Evolutionary conservation across 2,113 vertebrate species (phyloP).

Genomic region (Colaptes auratus): DNA sequence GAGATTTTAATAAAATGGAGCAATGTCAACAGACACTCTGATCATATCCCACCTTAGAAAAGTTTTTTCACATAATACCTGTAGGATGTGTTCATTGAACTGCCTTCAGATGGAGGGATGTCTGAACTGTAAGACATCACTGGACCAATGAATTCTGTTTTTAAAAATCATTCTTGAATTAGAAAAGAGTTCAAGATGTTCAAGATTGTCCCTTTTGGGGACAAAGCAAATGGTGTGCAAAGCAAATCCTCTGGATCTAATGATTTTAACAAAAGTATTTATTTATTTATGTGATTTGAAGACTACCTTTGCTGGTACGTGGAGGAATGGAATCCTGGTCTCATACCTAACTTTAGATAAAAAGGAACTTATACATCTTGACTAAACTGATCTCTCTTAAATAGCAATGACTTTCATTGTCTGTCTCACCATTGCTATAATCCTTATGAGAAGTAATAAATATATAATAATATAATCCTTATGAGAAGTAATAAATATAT

Average conservation of each 20-base stretch:
- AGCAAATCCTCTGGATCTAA: not conserved
- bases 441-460: not conserved
- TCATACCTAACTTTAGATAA: not conserved
- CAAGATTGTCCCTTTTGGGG: not conserved
- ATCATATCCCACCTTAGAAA: not conserved
- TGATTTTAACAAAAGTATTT: not conserved
- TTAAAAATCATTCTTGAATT: not conserved
- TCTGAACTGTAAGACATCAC: not conserved
- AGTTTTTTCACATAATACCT: not conserved
- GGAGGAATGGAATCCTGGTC: not conserved
- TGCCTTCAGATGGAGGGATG: not conserved
- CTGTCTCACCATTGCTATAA: not conserved
- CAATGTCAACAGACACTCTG: not conserved
- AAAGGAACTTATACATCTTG: not conserved
- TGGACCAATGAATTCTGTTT: not conserved
- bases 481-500: no score
- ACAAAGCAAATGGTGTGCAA: no score
- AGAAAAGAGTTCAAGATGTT: not conserved
- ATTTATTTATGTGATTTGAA: not conserved
- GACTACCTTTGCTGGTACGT: not conserved
- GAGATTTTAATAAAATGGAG: conserved; percentile 30
- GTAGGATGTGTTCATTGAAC: not conserved
- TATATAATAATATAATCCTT: no score
- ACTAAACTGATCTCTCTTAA: not conserved
- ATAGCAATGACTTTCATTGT: not conserved